Conservation (phyloP, 2,113 vertebrate genomes). For the Callospermophilus lateralis region DNA sequence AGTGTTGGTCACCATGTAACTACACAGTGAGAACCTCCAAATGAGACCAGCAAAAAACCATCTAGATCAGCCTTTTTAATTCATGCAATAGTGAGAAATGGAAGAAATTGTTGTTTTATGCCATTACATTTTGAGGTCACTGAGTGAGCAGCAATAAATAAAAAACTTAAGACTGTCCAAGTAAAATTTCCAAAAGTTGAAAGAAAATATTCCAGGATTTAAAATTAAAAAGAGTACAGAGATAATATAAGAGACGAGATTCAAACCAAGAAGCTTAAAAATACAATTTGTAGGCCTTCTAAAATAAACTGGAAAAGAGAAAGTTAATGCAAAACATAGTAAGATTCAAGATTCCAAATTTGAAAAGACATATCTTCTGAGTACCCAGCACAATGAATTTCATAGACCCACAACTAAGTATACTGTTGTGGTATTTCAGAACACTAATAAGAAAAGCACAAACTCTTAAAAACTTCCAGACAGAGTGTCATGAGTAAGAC, state of each 20-base stretch:
- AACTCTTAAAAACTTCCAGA: neutral
- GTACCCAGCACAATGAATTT: neutral
- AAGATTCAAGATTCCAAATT: neutral
- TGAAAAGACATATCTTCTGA: neutral
- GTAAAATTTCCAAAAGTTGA: constrained; percentile 15
- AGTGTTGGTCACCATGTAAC: neutral
- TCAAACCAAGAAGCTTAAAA: constrained; percentile 4
- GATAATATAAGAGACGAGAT: neutral
- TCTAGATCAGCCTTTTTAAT: neutral
- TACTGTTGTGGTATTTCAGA: neutral
- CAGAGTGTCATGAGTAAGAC: neutral
- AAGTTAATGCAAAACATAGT: neutral
- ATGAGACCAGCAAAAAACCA: neutral
- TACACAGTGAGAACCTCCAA: neutral
- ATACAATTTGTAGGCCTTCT: neutral
- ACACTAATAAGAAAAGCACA: neutral
- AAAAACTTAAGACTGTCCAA: neutral
- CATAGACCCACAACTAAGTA: neutral
- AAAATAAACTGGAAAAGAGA: constrained; percentile 7
- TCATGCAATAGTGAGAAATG: rapidly evolving
- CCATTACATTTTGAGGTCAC: neutral
- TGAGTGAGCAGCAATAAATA: neutral
- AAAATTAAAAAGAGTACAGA: neutral
- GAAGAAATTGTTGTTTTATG: neutral
- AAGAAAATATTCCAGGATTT: neutral